Percentiles rank a stretch among this genome's conserved stretches.
Conservation (phyloP, 2,888 invertebrate genomes). For the Erebia ligea region DNA sequence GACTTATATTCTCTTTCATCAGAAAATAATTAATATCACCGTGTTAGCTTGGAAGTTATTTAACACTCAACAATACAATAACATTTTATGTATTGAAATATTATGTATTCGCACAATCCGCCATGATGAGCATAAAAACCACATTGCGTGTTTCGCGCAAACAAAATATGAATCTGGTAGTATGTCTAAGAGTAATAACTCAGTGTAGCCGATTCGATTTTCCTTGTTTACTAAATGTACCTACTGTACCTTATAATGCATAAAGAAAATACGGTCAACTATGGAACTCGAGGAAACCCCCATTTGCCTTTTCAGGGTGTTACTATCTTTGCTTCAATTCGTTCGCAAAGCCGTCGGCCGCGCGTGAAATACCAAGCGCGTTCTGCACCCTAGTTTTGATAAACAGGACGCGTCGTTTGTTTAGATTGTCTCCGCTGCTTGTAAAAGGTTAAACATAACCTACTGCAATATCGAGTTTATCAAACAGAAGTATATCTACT, state of each 20-base stretch:
- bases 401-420: slow-evolving; percentile 77
- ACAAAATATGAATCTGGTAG: slow-evolving; percentile 20
- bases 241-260: slow-evolving; percentile 71
- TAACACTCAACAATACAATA: neutral
- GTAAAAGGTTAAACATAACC: slow-evolving; percentile 74
- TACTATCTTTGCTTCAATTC: slow-evolving; percentile 77
- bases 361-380: slow-evolving; percentile 78
- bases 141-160: slow-evolving; percentile 4
- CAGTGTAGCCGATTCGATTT: slow-evolving; percentile 69
- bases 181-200: slow-evolving; percentile 53
- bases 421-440: slow-evolving; percentile 66
- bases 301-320: slow-evolving; percentile 78
- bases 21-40: slow-evolving; percentile 29
- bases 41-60: neutral
- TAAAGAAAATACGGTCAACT: slow-evolving; percentile 76
- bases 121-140: slow-evolving; percentile 5
- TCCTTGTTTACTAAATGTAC: slow-evolving; percentile 58
- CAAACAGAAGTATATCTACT: neutral
- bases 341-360: slow-evolving; percentile 74
- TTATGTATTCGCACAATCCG: neutral
- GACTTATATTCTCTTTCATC: slow-evolving; percentile 54
- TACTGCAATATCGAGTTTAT: slow-evolving; percentile 17
- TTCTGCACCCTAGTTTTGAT: slow-evolving; percentile 75
- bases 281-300: slow-evolving; percentile 72
- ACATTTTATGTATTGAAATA: neutral